phyloP scores from a whole-genome alignment of 1,140 invertebrate species.

The Aphaenogaster rudis region DNA sequence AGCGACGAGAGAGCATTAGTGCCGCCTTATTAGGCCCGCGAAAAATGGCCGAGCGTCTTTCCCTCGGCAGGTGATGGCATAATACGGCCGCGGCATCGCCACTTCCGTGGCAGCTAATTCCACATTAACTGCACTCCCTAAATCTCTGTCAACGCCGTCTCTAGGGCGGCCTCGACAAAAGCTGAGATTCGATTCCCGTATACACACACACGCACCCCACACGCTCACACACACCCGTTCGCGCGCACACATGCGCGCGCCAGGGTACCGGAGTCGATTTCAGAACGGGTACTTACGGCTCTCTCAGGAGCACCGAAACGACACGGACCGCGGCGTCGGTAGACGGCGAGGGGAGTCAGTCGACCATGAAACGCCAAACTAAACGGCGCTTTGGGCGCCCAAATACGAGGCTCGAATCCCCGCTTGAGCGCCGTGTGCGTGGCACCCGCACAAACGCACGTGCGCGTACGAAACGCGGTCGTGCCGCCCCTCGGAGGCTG shows the following conservation, averaged over 20 bases:
- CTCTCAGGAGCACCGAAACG: conserved; percentile 66
- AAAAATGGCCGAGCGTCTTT: conserved; percentile 72
- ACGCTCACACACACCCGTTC: neutral
- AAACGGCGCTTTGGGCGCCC: conserved; percentile 84
- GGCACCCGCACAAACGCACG: neutral
- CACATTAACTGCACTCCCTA: conserved; percentile 80
- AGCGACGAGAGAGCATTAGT: conserved; percentile 73
- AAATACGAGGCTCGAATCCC: conserved; percentile 77
- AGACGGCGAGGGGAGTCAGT: conserved; percentile 81
- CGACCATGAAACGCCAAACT: conserved; percentile 86
- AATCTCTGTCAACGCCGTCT: conserved; percentile 79
- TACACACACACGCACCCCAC: neutral
- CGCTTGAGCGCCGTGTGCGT: neutral
- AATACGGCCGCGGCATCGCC: conserved; percentile 56
- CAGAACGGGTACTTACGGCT: conserved; percentile 59
- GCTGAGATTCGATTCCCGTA: conserved; percentile 47
- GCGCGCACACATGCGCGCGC: neutral
- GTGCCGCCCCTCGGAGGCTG: conserved; percentile 7
- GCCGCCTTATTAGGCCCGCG: conserved; percentile 79
- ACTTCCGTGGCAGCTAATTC: conserved; percentile 77
- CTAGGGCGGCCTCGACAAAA: conserved; percentile 46
- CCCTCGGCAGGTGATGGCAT: conserved; percentile 73
- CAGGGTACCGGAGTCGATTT: conserved; percentile 64
- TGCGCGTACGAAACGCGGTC: conserved; percentile 1
- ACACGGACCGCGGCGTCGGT: conserved; percentile 44